Percentiles rank a stretch among this genome's conserved stretches.
Conservation (phyloP, 2,113 vertebrate genomes). For the Oreochromis niloticus region DNA sequence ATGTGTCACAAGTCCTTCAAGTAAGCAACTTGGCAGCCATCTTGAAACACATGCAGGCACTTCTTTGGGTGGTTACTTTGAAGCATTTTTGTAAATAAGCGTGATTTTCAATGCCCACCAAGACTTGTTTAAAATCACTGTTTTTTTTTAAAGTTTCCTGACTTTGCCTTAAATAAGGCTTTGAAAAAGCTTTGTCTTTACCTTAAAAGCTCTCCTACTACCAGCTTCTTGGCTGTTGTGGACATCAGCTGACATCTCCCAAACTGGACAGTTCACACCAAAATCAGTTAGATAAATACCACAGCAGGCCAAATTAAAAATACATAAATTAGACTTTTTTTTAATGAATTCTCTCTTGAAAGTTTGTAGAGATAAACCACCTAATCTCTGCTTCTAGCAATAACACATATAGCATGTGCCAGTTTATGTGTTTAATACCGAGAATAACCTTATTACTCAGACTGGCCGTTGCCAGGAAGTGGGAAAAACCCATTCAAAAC, state of each 20-base stretch:
- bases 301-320: background rate
- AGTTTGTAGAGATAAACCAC: background rate
- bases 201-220: fast-evolving
- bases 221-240: background rate
- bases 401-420: background rate
- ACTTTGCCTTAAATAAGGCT: background rate
- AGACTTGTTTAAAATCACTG: background rate
- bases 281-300: fast-evolving
- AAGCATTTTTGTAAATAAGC: fast-evolving
- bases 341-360: background rate
- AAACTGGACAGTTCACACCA: background rate
- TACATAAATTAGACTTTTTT: background rate
- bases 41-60: background rate
- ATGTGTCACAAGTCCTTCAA: background rate
- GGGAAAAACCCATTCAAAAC: background rate
- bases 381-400: background rate
- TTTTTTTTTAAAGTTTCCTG: background rate
- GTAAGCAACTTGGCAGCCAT: background rate
- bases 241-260: background rate
- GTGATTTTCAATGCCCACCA: background rate
- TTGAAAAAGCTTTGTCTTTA: background rate
- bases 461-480: conserved; percentile 1
- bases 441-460: conserved; percentile 13
- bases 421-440: conserved; percentile 6
- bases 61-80: background rate